These are phyloP conservation scores for Pandemis corylana DNA, from an alignment of 2,888 invertebrate species.

Conservation along the genomic window DNA sequence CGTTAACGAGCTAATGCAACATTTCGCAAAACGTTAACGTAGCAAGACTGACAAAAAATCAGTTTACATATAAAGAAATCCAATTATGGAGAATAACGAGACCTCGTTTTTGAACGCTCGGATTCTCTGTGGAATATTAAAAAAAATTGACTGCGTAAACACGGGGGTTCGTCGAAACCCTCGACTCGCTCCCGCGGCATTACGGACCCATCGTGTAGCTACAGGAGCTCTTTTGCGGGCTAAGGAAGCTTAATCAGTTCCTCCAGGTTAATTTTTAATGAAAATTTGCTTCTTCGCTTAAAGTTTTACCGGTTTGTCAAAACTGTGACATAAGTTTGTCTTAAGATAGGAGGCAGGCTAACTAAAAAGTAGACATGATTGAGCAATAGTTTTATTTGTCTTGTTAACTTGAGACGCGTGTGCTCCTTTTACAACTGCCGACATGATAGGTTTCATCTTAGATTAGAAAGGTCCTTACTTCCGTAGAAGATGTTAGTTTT, in stretches of 20 bases:
- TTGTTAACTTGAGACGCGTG: too few relatives aligned
- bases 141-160: conserved; percentile 56
- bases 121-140: conserved; percentile 59
- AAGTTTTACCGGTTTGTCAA: background rate
- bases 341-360: background rate
- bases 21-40: conserved; percentile 31
- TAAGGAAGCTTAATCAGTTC: conserved; percentile 11
- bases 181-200: conserved; percentile 43
- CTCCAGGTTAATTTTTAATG: background rate
- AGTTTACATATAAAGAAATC: conserved; percentile 55
- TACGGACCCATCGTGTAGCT: conserved; percentile 43
- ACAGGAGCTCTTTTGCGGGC: conserved; percentile 29
- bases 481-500: too few relatives aligned
- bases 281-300: background rate
- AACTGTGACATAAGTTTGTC: background rate
- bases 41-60: conserved; percentile 49
- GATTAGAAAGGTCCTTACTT: too few relatives aligned
- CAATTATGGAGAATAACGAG: conserved; percentile 63
- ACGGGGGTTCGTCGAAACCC: conserved; percentile 44
- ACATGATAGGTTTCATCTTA: too few relatives aligned
- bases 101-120: conserved; percentile 58
- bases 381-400: too few relatives aligned
- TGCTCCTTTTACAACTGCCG: too few relatives aligned
- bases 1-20: conserved; percentile 30
- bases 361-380: background rate